Evolutionary conservation across 2,113 vertebrate genomes (phyloP).

Genomic region (Mugil cephalus): DNA sequence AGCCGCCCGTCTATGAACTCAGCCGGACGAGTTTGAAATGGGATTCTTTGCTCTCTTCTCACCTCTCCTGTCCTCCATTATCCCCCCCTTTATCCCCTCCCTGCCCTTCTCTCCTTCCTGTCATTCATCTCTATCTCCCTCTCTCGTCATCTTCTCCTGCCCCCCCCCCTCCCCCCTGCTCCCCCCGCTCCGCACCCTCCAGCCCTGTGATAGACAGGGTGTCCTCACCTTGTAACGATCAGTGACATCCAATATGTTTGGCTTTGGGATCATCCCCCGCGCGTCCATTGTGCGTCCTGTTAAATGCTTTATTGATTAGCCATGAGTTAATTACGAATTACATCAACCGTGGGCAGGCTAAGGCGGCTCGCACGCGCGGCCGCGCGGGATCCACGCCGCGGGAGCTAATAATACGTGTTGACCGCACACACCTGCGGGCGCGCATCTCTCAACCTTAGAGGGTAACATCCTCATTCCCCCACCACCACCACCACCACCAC

Average conservation of each 20-base stretch:
- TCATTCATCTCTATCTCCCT: constrained; percentile 28
- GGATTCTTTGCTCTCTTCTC: constrained; percentile 49
- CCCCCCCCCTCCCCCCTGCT: neutral
- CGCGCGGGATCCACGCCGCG: constrained; percentile 32
- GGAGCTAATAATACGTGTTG: constrained; percentile 35
- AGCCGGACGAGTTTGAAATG: constrained; percentile 28
- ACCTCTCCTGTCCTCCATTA: constrained; percentile 46
- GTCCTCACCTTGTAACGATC: constrained; percentile 74
- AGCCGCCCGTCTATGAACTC: neutral
- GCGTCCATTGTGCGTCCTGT: constrained; percentile 72
- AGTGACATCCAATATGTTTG: constrained; percentile 79
- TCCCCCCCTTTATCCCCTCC: constrained; percentile 24
- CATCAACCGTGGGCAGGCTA: constrained; percentile 59
- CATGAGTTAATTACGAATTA: constrained; percentile 80
- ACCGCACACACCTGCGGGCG: constrained; percentile 44
- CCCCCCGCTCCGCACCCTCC: neutral
- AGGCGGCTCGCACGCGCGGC: constrained; percentile 24
- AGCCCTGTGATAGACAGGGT: constrained; percentile 68
- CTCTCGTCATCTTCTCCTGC: constrained; percentile 28
- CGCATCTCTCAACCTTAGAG: constrained; percentile 27
- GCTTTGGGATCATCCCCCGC: constrained; percentile 74
- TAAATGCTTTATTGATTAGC: constrained; percentile 85
- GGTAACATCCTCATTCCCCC: constrained; percentile 38
- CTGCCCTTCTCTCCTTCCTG: constrained; percentile 23
- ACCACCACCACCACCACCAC: too few relatives aligned